Evolutionary conservation across 2,888 invertebrate species (phyloP).

Genomic region (Hetaerina titia): DNA sequence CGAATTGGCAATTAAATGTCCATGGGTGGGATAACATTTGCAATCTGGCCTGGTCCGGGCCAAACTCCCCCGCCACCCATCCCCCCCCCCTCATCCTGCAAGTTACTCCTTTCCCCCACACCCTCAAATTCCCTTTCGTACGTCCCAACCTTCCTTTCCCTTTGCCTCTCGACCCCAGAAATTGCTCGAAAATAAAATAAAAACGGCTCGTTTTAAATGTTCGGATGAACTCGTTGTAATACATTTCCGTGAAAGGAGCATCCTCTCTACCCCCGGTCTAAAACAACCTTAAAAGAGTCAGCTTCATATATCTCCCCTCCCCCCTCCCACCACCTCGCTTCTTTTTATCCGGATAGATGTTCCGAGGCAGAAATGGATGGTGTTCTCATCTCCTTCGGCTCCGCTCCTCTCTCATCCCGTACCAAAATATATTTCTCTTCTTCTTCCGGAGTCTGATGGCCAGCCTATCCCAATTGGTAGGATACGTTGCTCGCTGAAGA

Average conservation of each 20-base stretch:
- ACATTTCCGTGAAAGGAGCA: slow-evolving; percentile 48
- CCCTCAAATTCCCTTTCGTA: neutral
- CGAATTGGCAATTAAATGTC: slow-evolving; percentile 38
- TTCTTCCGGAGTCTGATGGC: slow-evolving; percentile 23
- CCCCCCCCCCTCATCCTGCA: neutral
- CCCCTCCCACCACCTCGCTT: neutral
- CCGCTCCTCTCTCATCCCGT: slow-evolving; percentile 7
- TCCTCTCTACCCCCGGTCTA: slow-evolving; percentile 30
- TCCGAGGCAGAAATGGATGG: slow-evolving; percentile 58
- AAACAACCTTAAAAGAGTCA: slow-evolving; percentile 59
- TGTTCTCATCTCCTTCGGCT: slow-evolving; percentile 13
- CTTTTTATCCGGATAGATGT: slow-evolving; percentile 41
- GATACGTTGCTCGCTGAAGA: neutral
- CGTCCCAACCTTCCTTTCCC: neutral
- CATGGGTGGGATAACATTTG: slow-evolving; percentile 32
- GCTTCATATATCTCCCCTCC: slow-evolving; percentile 64
- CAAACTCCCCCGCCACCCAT: neutral
- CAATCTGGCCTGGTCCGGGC: neutral
- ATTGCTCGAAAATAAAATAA: slow-evolving; percentile 22
- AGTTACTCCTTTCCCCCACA: neutral
- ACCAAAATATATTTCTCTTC: neutral
- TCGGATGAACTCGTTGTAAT: slow-evolving; percentile 66
- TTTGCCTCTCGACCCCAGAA: neutral
- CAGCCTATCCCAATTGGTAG: neutral
- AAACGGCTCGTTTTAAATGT: slow-evolving; percentile 20